Conservation (phyloP, 1,140 invertebrate genomes). For the Heliconius congener region DNA sequence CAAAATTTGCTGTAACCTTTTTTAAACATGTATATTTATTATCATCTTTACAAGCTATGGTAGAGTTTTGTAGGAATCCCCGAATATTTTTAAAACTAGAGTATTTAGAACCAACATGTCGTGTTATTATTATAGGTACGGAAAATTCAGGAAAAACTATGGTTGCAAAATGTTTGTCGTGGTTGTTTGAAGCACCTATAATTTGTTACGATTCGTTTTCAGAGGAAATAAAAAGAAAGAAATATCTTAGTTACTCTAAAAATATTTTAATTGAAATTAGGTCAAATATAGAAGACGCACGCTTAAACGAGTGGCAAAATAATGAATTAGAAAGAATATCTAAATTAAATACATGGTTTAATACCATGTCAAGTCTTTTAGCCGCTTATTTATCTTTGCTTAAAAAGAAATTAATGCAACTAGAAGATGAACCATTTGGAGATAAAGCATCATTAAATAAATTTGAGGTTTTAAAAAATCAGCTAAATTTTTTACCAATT, state of each 20-base stretch:
- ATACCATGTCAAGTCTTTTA: slow-evolving; percentile 41
- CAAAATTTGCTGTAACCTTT: slow-evolving; percentile 81
- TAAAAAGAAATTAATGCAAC: slow-evolving; percentile 35
- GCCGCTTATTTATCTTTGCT: slow-evolving; percentile 51
- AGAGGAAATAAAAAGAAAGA: slow-evolving; percentile 57
- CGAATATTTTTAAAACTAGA: slow-evolving; percentile 76
- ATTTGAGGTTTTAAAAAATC: slow-evolving; percentile 40
- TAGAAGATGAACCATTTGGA: slow-evolving; percentile 18
- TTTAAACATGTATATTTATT: slow-evolving; percentile 83
- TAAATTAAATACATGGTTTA: slow-evolving; percentile 57
- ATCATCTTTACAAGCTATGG: slow-evolving; percentile 69
- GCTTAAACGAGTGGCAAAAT: slow-evolving; percentile 60
- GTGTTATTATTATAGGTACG: slow-evolving; percentile 64
- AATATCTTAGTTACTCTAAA: slow-evolving; percentile 44
- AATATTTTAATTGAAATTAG: slow-evolving; percentile 72
- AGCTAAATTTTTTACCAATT: slow-evolving; percentile 56
- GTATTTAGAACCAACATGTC: slow-evolving; percentile 72
- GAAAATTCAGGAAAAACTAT: slow-evolving; percentile 70
- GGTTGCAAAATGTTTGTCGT: slow-evolving; percentile 65
- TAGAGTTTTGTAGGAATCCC: slow-evolving; percentile 83
- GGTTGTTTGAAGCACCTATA: slow-evolving; percentile 63
- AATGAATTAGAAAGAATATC: slow-evolving; percentile 53
- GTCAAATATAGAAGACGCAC: slow-evolving; percentile 63
- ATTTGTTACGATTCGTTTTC: slow-evolving; percentile 54
- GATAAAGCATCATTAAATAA: slow-evolving; percentile 34